Conservation (phyloP, 2,797 vertebrate genomes). For the Lagorchestes hirsutus region DNA sequence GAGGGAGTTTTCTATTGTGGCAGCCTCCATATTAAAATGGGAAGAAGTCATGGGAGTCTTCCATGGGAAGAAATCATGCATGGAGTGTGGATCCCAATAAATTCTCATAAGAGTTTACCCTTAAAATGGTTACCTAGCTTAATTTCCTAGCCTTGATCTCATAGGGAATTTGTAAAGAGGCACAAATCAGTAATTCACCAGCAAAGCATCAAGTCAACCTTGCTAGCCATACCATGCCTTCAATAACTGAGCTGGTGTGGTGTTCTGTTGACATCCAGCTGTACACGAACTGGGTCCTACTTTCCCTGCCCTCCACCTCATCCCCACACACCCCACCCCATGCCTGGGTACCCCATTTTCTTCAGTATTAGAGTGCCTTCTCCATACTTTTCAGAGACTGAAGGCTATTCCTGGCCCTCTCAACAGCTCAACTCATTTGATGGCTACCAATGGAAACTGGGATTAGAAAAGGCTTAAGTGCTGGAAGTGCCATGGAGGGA, state of each 20-base stretch:
- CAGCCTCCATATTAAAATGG: not conserved
- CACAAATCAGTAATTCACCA: not conserved
- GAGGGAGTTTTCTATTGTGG: not conserved
- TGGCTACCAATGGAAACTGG: not conserved
- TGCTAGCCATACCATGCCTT: not conserved
- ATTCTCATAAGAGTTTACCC: not conserved
- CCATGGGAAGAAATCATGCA: not conserved
- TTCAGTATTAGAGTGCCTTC: not conserved
- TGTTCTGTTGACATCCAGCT: not conserved
- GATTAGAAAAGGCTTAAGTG: not conserved
- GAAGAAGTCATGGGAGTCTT: not conserved
- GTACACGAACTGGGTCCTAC: not conserved
- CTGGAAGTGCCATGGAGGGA: not conserved
- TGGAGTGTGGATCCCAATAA: not conserved
- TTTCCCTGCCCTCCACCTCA: not conserved
- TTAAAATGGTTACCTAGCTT: not conserved
- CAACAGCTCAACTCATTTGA: not conserved
- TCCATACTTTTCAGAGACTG: not conserved
- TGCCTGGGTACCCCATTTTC: not conserved
- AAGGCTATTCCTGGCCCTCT: not conserved
- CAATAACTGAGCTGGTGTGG: not conserved
- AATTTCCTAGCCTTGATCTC: not conserved
- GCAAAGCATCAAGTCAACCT: not conserved
- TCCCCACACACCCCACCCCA: not conserved
- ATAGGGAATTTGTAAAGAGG: not conserved